Percentiles rank a stretch among this genome's conserved stretches.
Evolutionary conservation across 1,140 invertebrate species (phyloP).

Genomic region (Bicyclus anynana): DNA sequence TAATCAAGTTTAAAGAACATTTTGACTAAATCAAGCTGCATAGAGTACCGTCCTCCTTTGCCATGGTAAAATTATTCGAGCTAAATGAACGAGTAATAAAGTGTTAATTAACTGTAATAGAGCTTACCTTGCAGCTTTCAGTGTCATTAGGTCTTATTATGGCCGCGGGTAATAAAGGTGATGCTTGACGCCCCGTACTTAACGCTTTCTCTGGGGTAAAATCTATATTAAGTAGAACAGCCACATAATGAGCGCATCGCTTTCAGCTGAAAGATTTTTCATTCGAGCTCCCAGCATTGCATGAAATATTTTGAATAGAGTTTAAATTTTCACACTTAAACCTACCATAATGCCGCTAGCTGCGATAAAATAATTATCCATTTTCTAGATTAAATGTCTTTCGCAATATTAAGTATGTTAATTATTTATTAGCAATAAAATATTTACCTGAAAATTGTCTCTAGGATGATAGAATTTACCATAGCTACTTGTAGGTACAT

Average conservation of each 20-base stretch:
- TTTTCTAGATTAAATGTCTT: too few species aligned
- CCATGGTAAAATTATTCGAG: not conserved
- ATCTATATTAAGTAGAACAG: not conserved
- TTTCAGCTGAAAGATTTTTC: not conserved
- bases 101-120: not conserved
- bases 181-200: not conserved
- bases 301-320: too few species aligned
- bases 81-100: not conserved
- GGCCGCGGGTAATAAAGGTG: constrained; percentile 4
- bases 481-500: too few species aligned
- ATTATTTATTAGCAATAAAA: too few species aligned
- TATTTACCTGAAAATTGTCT: too few species aligned
- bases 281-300: not conserved
- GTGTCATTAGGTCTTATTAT: constrained; percentile 17
- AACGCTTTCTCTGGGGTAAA: constrained; percentile 1
- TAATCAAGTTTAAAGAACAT: too few species aligned
- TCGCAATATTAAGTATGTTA: too few species aligned
- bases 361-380: too few species aligned
- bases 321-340: too few species aligned
- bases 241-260: not conserved
- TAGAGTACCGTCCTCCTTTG: not conserved
- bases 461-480: too few species aligned
- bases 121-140: constrained; percentile 6
- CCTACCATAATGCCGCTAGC: too few species aligned
- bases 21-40: too few species aligned